A percentile compares a stretch with the other conserved stretches of the same genome.
These are phyloP conservation scores for Lepidothrix coronata DNA, from an alignment of 2,113 vertebrate genomes.

Conservation along the genomic window DNA sequence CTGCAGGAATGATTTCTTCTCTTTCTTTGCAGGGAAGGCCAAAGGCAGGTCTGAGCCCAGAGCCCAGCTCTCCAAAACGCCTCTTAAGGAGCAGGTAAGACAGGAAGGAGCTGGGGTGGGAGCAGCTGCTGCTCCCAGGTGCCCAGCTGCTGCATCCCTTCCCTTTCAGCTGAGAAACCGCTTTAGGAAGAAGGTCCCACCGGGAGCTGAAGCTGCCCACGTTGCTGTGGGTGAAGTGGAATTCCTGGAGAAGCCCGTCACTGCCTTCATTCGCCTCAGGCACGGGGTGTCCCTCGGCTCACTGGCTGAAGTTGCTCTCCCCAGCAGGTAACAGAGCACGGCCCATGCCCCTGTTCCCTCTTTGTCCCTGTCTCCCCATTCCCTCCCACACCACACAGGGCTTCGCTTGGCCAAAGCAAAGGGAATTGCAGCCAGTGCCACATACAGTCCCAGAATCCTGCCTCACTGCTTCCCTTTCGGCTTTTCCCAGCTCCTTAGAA, in stretches of 20 bases:
- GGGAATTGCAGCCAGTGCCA: background rate
- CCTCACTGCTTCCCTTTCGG: background rate
- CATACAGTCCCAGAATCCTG: accelerated
- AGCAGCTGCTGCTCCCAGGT: background rate
- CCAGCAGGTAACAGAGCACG: slow-evolving; percentile 68
- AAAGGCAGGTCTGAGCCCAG: background rate
- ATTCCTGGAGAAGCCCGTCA: slow-evolving; percentile 73
- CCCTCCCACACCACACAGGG: too few species aligned
- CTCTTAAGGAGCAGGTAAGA: slow-evolving; percentile 60
- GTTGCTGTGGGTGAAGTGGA: slow-evolving; percentile 74
- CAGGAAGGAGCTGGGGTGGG: background rate
- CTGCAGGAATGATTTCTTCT: background rate
- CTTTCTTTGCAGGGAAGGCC: slow-evolving; percentile 23
- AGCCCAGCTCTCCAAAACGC: slow-evolving; percentile 15
- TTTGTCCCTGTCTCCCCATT: accelerated
- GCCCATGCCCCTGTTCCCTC: accelerated
- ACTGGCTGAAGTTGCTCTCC: slow-evolving; percentile 72
- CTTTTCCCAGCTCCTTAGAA: background rate
- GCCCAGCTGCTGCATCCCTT: background rate
- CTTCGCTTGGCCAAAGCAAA: background rate
- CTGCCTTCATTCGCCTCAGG: slow-evolving; percentile 71
- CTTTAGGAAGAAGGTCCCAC: slow-evolving; percentile 72
- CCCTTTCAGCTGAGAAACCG: slow-evolving; percentile 67
- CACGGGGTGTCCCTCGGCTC: slow-evolving; percentile 55
- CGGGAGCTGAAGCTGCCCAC: slow-evolving; percentile 65